Evolutionary conservation across 2,888 invertebrate genomes (phyloP), one percentile per base, ranked within the genome.

Genomic region (Orchestes rusci): DNA sequence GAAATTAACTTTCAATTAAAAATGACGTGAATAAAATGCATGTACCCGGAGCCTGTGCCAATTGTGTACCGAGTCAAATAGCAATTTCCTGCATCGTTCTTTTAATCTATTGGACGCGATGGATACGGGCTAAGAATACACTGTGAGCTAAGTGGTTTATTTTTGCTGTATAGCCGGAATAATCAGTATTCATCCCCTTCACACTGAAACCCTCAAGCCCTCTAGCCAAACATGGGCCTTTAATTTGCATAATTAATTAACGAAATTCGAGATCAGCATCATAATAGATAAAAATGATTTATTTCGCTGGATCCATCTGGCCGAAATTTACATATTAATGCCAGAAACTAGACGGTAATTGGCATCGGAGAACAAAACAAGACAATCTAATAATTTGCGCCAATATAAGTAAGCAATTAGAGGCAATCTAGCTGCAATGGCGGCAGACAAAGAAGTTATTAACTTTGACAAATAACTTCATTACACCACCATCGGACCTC

Each of bases 211-310:
- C n/a, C n/a, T n/a, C 23, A 35, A 47, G 43, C 31, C 43, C 49
- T 42, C 23, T 49, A 27, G 40, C 37, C 40, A 50, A 50, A 50
- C 41, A 49, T 20, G 43, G 39, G 27, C 43, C 33, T 42, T 44
- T 40, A 44, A 52, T 49, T 49, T 52, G 38, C 49, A 49, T 52
- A 49, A 49, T 52, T 52, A 52, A 52, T 51, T 51, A 48, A 43
- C 43, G 16, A 43, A 42, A 46, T 45, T 45, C 27, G 36, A 42
- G 45, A 32, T 37, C 16, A 39, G 33, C 34, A 34, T 29, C 31
- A 48, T 33, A 37, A 28, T 39, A 43, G 39, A 44, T 43, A 43
- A 48, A 48, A 44, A 34, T 45, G 34, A 49, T 49, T 49, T 45
- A 45, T 49, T 15, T 18, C 5, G 4, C 18, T 13, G 35, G 29